phyloP scores from a whole-genome alignment of 2,797 vertebrate genomes.

The Sphenodon punctatus region DNA sequence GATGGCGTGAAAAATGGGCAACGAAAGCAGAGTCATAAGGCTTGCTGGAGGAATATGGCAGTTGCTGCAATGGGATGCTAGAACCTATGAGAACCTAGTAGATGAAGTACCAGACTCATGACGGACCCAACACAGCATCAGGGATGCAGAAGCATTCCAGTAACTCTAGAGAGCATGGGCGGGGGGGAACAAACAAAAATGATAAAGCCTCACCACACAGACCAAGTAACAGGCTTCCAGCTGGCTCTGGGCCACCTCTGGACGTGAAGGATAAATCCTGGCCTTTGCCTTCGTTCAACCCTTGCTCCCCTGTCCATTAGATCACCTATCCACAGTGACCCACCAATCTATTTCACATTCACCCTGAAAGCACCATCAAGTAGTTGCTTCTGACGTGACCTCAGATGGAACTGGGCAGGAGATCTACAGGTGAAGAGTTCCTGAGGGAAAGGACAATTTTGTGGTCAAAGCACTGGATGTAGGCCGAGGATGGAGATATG shows the following conservation, averaged over 20 bases:
- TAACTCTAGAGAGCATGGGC: background rate
- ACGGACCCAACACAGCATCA: too few species aligned
- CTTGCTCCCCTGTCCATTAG: background rate
- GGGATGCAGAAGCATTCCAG: background rate
- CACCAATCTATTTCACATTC: background rate
- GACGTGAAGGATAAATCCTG: too few species aligned
- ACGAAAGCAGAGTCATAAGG: too few species aligned
- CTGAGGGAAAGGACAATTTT: background rate
- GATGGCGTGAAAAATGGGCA: too few species aligned
- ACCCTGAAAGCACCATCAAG: background rate
- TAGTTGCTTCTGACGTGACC: background rate
- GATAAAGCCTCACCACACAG: background rate
- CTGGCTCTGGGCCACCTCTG: background rate
- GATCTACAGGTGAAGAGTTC: background rate
- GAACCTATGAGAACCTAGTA: too few species aligned
- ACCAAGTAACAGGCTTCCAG: background rate
- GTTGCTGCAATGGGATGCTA: too few species aligned
- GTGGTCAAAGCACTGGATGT: background rate
- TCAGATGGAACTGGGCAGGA: background rate
- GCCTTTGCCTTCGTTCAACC: background rate
- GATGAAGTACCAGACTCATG: too few species aligned
- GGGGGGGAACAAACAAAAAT: fast-evolving
- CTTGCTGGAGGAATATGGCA: too few species aligned
- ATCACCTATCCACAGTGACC: background rate
- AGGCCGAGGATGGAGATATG: background rate